Evolutionary conservation across 1,140 invertebrate genomes (phyloP).

Genomic region (Halictus rubicundus): DNA sequence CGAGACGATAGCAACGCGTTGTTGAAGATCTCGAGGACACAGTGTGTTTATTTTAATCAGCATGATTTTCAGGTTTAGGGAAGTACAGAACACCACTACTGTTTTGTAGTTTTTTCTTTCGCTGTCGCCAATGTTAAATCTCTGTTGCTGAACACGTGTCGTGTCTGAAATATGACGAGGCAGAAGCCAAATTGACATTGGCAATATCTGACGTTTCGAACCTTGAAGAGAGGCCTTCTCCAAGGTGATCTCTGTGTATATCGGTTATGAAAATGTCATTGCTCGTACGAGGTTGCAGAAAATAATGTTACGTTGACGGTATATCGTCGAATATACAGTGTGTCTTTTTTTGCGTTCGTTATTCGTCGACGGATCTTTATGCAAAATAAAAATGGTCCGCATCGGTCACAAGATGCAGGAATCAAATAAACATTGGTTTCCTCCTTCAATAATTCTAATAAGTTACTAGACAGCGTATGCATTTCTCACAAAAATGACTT

Average conservation of each 20-base stretch:
- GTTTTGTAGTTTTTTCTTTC: not conserved
- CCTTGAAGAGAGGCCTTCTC: slow-evolving; percentile 42
- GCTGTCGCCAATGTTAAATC: not conserved
- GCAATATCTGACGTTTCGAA: slow-evolving; percentile 38
- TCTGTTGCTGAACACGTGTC: not conserved
- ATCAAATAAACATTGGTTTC: no score
- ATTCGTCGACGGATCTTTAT: no score
- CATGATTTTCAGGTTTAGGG: not conserved
- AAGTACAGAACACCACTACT: not conserved
- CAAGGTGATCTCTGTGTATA: slow-evolving; percentile 31
- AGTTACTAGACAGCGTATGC: no score
- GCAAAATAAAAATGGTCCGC: no score
- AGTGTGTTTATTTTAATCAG: not conserved
- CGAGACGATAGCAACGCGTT: no score
- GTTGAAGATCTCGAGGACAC: no score
- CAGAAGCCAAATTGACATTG: slow-evolving; percentile 53
- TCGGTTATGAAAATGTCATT: slow-evolving; percentile 40
- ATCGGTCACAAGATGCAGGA: no score
- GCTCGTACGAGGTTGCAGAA: slow-evolving; percentile 4
- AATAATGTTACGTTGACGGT: not conserved
- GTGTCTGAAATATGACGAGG: not conserved
- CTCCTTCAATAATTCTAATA: no score
- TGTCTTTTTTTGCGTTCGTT: no score
- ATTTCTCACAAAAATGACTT: no score
- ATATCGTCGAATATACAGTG: no score